Evolutionary conservation across 2,888 invertebrate species (phyloP), one percentile per base, ranked within the genome.

Genomic region (Bedellia somnulentella): DNA sequence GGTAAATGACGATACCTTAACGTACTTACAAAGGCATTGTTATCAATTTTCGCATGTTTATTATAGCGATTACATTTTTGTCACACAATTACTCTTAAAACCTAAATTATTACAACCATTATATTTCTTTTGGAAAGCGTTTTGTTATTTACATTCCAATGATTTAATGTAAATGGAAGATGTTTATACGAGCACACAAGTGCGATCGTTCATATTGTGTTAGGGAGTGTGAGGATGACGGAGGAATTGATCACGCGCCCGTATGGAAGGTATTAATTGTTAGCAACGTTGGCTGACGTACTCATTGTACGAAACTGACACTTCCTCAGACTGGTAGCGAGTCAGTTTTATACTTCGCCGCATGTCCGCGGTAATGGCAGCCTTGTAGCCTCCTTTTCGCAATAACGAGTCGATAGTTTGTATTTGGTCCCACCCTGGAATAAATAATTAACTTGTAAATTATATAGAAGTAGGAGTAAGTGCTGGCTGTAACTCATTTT

Each of bases 391-490:
- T 41, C 97, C 98, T 76, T 99, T 99, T 44, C 96, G 85, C 39
- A 99, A 81, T 37, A 99, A 78, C 23, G 97, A 95, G 75, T 99
- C 98, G 53, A 99, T 95, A 14, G 99, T 99, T 76, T 98, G 96
- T 42, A 92, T 83, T 75, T 94, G 93, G 82, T 98, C 93, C 99
- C 99, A 99, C 48, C 97, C 97, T 97, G 68, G 13, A 75, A 57
- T 35, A 31, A 30, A 18, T 27, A n/a, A n/a, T n/a, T n/a, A n/a
- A n/a, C n/a, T n/a, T n/a, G 17, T 29, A 24, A 25, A 17, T 28
- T 17, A 28, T 23, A 15, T 12, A 15, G 12, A 15, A 14, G 4
- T 4, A 24, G 24, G 3, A n/a, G 23, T 21, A 4, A 15, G 17
- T 24, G 29, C 31, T 24, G 23, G 21, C 13, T 16, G 16, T 10